These are phyloP conservation scores for Meiosimyza decipiens DNA, from an alignment of 2,888 invertebrate species.

Conservation along the genomic window DNA sequence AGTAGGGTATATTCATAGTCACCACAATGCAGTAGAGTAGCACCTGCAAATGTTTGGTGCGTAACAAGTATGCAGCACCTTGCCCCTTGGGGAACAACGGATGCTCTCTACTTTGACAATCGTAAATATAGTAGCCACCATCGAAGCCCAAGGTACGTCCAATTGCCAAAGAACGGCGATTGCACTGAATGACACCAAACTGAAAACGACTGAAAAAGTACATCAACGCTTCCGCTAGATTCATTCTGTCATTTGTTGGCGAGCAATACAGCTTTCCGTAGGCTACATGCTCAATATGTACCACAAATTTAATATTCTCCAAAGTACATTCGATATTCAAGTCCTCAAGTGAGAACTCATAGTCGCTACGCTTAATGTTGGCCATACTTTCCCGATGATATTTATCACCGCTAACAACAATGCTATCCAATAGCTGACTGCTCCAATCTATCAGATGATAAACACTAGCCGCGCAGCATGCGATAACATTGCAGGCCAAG, in stretches of 20 bases:
- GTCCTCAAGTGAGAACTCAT: slow-evolving; percentile 72
- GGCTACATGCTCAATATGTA: slow-evolving; percentile 70
- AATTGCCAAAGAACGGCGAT: slow-evolving; percentile 69
- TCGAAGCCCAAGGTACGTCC: slow-evolving; percentile 64
- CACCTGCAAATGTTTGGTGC: slow-evolving; percentile 72
- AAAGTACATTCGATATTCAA: slow-evolving; percentile 70
- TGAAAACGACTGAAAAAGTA: slow-evolving; percentile 72
- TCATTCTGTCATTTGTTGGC: slow-evolving; percentile 68
- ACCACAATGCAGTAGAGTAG: slow-evolving; percentile 74
- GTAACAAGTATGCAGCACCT: slow-evolving; percentile 72
- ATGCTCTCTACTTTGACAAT: slow-evolving; percentile 73
- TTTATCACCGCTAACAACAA: slow-evolving; percentile 71
- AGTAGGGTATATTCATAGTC: slow-evolving; percentile 71
- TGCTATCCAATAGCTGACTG: slow-evolving; percentile 72
- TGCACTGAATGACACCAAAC: slow-evolving; percentile 71
- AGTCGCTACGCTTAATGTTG: slow-evolving; percentile 68
- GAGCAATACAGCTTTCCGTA: slow-evolving; percentile 72
- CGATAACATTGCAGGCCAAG: slow-evolving; percentile 72
- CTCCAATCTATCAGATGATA: slow-evolving; percentile 75
- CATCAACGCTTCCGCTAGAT: slow-evolving; percentile 72
- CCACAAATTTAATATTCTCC: slow-evolving; percentile 71
- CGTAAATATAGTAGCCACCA: slow-evolving; percentile 75
- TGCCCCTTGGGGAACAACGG: slow-evolving; percentile 73
- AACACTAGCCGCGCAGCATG: slow-evolving; percentile 71
- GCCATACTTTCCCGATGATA: slow-evolving; percentile 70